A percentile compares a stretch with the other conserved stretches of the same genome.
phyloP scores from a whole-genome alignment of 2,113 vertebrate genomes.

The Penelope pileata region DNA sequence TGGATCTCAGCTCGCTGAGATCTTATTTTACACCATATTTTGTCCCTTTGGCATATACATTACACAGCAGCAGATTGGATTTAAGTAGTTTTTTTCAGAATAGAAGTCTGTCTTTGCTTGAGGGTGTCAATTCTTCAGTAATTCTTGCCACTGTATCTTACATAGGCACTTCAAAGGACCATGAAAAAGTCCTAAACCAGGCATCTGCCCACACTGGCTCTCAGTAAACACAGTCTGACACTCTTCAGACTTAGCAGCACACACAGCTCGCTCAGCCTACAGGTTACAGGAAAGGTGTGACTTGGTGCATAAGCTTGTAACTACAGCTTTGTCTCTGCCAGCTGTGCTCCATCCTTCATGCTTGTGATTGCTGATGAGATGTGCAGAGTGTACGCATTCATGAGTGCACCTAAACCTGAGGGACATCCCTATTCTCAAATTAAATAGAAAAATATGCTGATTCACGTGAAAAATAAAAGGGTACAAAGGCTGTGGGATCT shows the following conservation, averaged over 20 bases:
- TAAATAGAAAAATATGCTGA: background rate
- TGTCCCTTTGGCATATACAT: constrained; percentile 36
- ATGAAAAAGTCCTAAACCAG: background rate
- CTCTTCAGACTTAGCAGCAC: background rate
- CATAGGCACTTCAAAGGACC: background rate
- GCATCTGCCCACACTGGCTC: background rate
- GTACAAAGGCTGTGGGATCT: background rate
- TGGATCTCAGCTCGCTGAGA: constrained; percentile 38
- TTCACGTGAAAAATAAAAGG: background rate
- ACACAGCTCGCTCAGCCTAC: background rate
- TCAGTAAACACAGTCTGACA: background rate
- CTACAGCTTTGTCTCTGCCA: background rate
- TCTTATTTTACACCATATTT: constrained; percentile 48
- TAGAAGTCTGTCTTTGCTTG: constrained; percentile 18
- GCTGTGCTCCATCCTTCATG: background rate
- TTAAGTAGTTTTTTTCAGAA: constrained; percentile 28
- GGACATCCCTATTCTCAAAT: background rate
- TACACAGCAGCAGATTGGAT: constrained; percentile 44
- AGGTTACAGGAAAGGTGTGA: background rate
- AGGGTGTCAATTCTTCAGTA: constrained; percentile 1
- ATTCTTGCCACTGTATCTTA: background rate
- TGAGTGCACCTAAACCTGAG: background rate
- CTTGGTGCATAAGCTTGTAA: background rate
- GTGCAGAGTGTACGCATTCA: background rate
- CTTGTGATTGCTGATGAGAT: background rate